These are phyloP conservation scores for Steromphala cineraria DNA, from an alignment of 2,888 invertebrate species.

Conservation along the genomic window DNA sequence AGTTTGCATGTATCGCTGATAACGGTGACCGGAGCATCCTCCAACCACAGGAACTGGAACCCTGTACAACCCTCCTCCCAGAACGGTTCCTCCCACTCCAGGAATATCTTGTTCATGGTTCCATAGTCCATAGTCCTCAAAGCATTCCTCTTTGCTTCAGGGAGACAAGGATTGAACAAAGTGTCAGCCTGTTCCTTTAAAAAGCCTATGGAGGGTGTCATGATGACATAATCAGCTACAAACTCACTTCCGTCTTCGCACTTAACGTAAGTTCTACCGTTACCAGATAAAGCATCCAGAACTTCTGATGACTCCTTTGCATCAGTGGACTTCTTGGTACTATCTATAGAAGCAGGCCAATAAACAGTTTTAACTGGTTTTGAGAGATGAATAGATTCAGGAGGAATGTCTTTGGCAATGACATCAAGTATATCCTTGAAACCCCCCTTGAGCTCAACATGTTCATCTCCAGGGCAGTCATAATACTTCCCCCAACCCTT, in stretches of 20 bases:
- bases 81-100: conserved; percentile 85
- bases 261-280: conserved; percentile 28
- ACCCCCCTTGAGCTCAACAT: conserved; percentile 13
- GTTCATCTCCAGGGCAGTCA: conserved; percentile 13
- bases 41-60: conserved; percentile 31
- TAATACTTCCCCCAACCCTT: conserved; percentile 25
- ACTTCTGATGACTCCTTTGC: neutral
- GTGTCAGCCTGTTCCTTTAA: conserved; percentile 84
- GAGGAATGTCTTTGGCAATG: conserved; percentile 17
- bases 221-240: conserved; percentile 84
- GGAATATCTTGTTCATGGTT: conserved; percentile 84
- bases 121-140: conserved; percentile 83
- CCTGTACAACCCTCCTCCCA: conserved; percentile 78
- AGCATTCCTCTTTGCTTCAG: conserved; percentile 83
- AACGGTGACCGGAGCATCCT: neutral
- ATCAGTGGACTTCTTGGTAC: neutral
- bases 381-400: neutral
- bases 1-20: neutral
- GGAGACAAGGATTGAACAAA: conserved; percentile 83
- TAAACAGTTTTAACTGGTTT: conserved; percentile 23
- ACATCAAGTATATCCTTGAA: conserved; percentile 4
- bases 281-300: neutral
- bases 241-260: conserved; percentile 44
- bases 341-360: neutral
- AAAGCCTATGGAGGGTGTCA: conserved; percentile 86